Evolutionary conservation across 2,797 vertebrate genomes (phyloP), one percentile per base, ranked within the genome.

Genomic region (Arnoldichthys spilopterus): DNA sequence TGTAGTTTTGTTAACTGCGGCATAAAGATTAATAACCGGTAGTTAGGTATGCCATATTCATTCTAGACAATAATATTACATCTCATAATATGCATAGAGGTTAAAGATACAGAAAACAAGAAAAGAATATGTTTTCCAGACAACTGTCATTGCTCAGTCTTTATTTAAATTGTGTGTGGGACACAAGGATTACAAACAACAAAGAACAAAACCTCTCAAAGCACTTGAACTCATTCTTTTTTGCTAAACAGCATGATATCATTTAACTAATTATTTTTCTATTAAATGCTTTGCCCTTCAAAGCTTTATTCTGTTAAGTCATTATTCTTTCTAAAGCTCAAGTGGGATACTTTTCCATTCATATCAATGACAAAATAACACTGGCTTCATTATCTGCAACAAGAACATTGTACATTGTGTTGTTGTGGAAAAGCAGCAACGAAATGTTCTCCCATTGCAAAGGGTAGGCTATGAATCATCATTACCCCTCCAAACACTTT

Each of bases 391-490:
- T 64, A 40, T 37, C 34, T 22, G 34, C n/a, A 64, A 37, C 34
- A 64, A n/a, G 6, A 64, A 13, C 22, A 13, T 37, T 64, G 20
- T 7, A 1, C 18, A 30, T 56, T 67, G 20, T 37, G 45, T 74
- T 37, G 18, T 20, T 64, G 15, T 26, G 72, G 3, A 66, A 56
- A 67, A 43, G 67, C 2, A n/a, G 32, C 43, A 74, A 53, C 49
- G n/a, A 74, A 74, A 62, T 18, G 49, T n/a, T 34, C n/a, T 28
- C 5, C 20, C 20, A n/a, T 74, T 62, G 56, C n/a, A 62, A 62
- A 62, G 37, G 11, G 40, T 62, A 61, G 58, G 8, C 22, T 40
- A 43, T 53, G 30, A 37, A 74, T 63, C 59, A 49, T 51, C 59
- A 34, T 51, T 22, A 74, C 34, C n/a, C 37, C 43, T 24, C 32